Evolutionary conservation across 2,113 vertebrate species (phyloP), one percentile per base, ranked within the genome.

Genomic region (Oryzias celebensis): DNA sequence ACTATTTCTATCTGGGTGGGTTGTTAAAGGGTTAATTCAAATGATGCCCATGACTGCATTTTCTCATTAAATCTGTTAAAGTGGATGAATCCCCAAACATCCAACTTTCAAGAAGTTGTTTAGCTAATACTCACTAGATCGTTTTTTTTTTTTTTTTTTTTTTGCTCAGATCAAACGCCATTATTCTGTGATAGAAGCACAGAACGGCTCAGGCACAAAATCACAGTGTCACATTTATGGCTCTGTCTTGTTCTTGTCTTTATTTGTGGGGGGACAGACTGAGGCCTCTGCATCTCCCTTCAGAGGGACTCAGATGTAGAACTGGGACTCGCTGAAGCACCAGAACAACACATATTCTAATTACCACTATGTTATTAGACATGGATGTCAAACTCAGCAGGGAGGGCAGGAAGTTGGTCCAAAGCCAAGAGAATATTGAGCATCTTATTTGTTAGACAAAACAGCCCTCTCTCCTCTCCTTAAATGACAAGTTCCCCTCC

Each of bases 331-430:
- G 22, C 15, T 73, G 71, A 81, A 57, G 52, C 57, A 48, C 56
- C 68, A 51, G 61, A 80, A 82, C 82, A 71, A 78, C 65, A 49
- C 74, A 55, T 52, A 16, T 66, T 72, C 71, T 82, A 78, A 82
- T 84, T 80, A 80, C 59, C 62, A 47, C 28, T 3, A 22, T 71
- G 52, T 73, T 78, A 80, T 80, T 82, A 73, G 22, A 71, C 81
- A 71, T 60, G 70, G 73, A 77, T 68, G 68, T 80, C 67, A 68
- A 53, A 62, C 50, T 73, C 68, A 71, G 41, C 3, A 1, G 76
- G 62, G 73, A 73, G 62, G 63, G 46, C 26, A 70, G 24, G 18
- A 46, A 51, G 57, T 82, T 86, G 74, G 73, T 75, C 43, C 26
- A 0, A 22, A 51, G 68, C 81, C 81, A 80, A 53, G 41, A 74